A percentile compares a stretch with the other conserved stretches of the same genome.
These are phyloP conservation scores for Sebastes variabilis DNA, from an alignment of 2,797 vertebrate species.

Conservation along the genomic window DNA sequence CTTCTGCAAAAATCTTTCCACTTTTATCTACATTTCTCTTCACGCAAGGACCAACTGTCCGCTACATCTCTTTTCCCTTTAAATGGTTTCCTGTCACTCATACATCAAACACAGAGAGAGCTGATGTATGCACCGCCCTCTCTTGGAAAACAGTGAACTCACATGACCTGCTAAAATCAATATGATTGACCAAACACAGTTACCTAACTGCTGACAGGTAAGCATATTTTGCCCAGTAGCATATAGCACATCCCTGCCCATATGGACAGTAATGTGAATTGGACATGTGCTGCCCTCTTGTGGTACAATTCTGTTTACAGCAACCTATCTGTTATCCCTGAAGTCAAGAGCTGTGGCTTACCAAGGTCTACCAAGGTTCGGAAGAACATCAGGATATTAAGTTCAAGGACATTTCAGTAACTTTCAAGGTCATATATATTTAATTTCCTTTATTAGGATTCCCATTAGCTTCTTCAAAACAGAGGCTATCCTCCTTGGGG, in stretches of 20 bases:
- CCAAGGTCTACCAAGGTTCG: background rate
- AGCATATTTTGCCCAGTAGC: background rate
- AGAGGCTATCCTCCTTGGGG: background rate
- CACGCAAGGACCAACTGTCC: background rate
- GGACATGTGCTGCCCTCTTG: slow-evolving; percentile 58
- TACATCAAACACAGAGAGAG: background rate
- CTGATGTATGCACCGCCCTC: background rate
- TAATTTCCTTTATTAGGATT: background rate
- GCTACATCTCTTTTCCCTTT: background rate
- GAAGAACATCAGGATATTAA: background rate
- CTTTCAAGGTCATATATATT: background rate
- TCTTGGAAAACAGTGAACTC: background rate
- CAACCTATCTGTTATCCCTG: background rate
- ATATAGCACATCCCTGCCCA: background rate
- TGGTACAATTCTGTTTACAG: slow-evolving; percentile 22
- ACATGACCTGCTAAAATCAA: slow-evolving; percentile 12
- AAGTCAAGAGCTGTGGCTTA: background rate
- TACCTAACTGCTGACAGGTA: slow-evolving; percentile 14
- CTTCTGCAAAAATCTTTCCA: background rate
- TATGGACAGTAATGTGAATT: background rate
- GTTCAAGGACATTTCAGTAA: slow-evolving; percentile 2
- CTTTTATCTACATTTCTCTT: slow-evolving; percentile 5
- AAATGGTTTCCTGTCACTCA: background rate
- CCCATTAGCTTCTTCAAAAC: background rate
- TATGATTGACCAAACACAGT: slow-evolving; percentile 17